Base-by-base conservation (phyloP, 2,797 vertebrate genomes). In the Morelia viridis region DNA sequence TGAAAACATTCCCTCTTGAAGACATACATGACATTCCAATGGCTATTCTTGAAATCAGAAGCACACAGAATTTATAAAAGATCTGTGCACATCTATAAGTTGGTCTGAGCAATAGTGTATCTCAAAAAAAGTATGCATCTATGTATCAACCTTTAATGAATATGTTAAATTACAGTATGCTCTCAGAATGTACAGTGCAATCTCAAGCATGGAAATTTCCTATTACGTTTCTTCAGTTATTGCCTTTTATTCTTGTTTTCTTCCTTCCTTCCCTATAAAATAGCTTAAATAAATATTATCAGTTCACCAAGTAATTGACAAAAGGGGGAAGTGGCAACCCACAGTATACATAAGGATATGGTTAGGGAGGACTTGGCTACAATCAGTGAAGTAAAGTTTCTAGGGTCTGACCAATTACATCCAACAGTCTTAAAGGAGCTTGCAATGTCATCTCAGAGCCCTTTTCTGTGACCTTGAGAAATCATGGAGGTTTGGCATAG, bases 1-100 rank as follows among this genome's bases (percentile, higher is more conserved):
- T 95, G 84, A 96, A 96, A 94, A 94, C 94, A 94, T 95, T 95
- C 93, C 88, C 94, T 96, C 84, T 92, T 95, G 93, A 95, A 97
- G 96, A 91, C 24, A 53, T 71, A n/a, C 76, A 92, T 95, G 88
- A 92, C 95, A 96, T 95, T 94, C 94, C 89, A 94, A 41, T 94
- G 88, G 90, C 46, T 15, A 87, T 28, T 65, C 95, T 96, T 95
- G 95, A 96, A 96, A 97, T 94, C 94, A 96, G 95, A 83, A 94
- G 28, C 31, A 26, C 92, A 46, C 24, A n/a, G 84, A 87, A 89
- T 93, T 94, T 87, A 91, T 57, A 88, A 41, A 91, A 87, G 83
- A 90, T 76, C 46, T 87, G 0, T 86, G 65, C 87, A 68, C 56
- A 88, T 88, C 88, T 94, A 83, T 92, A 89, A 93, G 65, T 19